phyloP scores from a whole-genome alignment of 2,113 vertebrate genomes.

The Ceyx cyanopectus region DNA sequence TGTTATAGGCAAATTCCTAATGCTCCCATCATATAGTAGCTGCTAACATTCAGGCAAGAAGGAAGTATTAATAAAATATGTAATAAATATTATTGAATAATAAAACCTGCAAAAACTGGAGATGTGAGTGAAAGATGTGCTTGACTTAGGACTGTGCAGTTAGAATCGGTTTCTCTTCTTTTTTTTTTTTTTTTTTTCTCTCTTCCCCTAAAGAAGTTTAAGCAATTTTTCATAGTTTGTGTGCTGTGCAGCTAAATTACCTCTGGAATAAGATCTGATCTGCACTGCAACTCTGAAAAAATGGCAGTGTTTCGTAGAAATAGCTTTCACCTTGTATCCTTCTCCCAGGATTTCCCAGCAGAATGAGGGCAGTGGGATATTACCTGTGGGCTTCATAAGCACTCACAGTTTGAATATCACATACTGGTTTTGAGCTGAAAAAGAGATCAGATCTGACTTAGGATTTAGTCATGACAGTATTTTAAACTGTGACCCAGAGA shows the following conservation, averaged over 20 bases:
- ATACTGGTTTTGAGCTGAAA: not conserved
- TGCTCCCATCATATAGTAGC: not conserved
- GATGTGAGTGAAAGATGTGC: not conserved
- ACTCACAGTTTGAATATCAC: not conserved
- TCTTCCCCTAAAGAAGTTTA: not conserved
- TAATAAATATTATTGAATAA: not conserved
- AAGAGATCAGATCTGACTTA: not conserved
- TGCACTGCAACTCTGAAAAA: not conserved
- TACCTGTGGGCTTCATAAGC: not conserved
- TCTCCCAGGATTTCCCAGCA: not conserved
- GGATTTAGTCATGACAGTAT: not conserved
- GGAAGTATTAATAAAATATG: not conserved
- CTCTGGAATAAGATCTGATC: not conserved
- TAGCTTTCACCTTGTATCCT: not conserved
- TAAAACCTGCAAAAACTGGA: not conserved
- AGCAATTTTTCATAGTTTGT: rapidly evolving
- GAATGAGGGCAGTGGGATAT: not conserved
- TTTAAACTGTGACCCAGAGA: not conserved
- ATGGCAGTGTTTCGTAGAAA: not conserved
- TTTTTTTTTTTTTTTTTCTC: no score
- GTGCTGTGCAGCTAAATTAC: not conserved
- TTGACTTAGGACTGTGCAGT: not conserved
- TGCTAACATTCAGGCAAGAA: not conserved
- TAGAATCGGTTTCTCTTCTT: not conserved
- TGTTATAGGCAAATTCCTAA: not conserved